Conservation (phyloP, 2,888 invertebrate genomes). For the Noctuana brunneofusca region DNA sequence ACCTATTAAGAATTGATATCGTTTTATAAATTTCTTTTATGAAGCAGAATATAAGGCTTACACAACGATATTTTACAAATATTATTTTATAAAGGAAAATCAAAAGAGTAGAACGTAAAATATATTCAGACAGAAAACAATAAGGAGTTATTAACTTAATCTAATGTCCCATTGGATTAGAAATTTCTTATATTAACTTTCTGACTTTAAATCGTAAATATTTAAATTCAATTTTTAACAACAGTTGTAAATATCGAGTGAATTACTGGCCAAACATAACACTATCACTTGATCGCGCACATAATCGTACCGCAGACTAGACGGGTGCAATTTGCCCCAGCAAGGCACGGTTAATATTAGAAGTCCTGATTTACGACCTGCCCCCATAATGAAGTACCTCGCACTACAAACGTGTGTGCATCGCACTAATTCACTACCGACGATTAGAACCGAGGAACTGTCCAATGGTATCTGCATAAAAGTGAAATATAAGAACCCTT, state of each 20-base stretch:
- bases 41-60: not conserved
- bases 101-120: not conserved
- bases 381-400: constrained; percentile 81
- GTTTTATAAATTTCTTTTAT: not conserved
- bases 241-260: not conserved
- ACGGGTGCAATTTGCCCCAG: constrained; percentile 55
- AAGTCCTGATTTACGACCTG: constrained; percentile 81
- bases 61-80: not conserved
- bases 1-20: not conserved
- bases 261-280: not conserved
- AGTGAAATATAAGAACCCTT: not conserved
- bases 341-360: constrained; percentile 84
- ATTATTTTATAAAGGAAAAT: too few relatives aligned
- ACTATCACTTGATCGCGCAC: constrained; percentile 20
- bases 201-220: not conserved
- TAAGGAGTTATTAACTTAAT: not conserved
- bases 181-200: not conserved
- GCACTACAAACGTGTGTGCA: constrained; percentile 77
- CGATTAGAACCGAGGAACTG: constrained; percentile 57
- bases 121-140: not conserved
- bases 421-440: constrained; percentile 76
- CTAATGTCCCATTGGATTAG: not conserved
- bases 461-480: not conserved
- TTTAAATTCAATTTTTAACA: not conserved
- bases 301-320: constrained; percentile 10